Conservation (phyloP, 2,113 vertebrate genomes). For the Rissa tridactyla region DNA sequence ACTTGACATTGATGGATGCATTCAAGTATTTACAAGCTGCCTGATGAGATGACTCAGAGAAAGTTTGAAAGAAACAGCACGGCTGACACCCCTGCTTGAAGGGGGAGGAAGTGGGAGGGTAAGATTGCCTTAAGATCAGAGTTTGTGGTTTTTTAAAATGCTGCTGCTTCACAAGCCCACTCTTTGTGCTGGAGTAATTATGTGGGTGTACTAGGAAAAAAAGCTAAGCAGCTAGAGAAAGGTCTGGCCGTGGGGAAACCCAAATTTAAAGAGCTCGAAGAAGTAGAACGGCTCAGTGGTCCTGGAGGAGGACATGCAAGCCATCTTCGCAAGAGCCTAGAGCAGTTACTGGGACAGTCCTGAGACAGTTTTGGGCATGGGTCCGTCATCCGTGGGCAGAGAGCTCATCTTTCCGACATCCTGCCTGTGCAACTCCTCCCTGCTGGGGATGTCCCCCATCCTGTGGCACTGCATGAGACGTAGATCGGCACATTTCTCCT, state of each 20-base stretch:
- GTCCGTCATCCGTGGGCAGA: background rate
- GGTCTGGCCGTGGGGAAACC: conserved; percentile 58
- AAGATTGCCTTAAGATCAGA: conserved; percentile 71
- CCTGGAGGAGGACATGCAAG: background rate
- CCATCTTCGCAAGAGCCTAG: background rate
- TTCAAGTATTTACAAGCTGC: conserved; percentile 67
- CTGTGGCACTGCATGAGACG: rapidly evolving
- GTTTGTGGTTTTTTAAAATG: conserved; percentile 73
- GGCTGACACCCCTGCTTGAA: conserved; percentile 67
- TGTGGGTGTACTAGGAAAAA: conserved; percentile 70
- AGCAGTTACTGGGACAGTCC: background rate
- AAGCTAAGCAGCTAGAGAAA: conserved; percentile 56
- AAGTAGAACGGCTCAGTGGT: conserved; percentile 2
- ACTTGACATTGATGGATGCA: conserved; percentile 59
- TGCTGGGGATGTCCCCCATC: background rate
- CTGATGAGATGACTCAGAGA: conserved; percentile 66
- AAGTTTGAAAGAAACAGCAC: conserved; percentile 67
- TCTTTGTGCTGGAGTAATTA: conserved; percentile 73
- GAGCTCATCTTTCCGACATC: background rate
- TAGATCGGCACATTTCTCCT: background rate
- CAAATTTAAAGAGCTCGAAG: conserved; percentile 51
- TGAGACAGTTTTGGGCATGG: background rate
- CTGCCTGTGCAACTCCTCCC: background rate
- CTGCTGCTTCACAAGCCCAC: conserved; percentile 73
- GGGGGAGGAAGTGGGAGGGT: conserved; percentile 68